These are phyloP conservation scores for Galerucella calmariensis DNA, from an alignment of 2,888 invertebrate genomes.

Conservation along the genomic window DNA sequence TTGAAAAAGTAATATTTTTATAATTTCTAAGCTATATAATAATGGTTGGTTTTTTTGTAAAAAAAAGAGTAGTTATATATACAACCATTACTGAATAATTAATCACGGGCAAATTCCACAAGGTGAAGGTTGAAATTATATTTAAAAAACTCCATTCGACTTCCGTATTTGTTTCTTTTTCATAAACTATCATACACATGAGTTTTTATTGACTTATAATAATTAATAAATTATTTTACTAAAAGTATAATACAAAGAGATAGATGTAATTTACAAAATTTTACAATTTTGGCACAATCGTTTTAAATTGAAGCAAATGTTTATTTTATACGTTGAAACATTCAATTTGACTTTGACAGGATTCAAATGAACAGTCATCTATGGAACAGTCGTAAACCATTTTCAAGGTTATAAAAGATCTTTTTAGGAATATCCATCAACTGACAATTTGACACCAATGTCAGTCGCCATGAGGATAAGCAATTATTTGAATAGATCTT, in stretches of 20 bases:
- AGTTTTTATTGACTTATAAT: background rate
- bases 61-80: background rate
- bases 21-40: too few species aligned
- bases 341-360: background rate
- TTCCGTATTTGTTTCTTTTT: background rate
- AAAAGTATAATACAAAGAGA: constrained; percentile 11
- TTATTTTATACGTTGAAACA: background rate
- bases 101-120: background rate
- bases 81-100: background rate
- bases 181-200: background rate
- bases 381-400: too few species aligned
- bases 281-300: constrained; percentile 9
- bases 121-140: background rate
- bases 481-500: too few species aligned
- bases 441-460: too few species aligned
- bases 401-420: too few species aligned
- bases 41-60: background rate
- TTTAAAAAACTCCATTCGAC: background rate
- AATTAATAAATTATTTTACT: constrained; percentile 6
- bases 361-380: background rate
- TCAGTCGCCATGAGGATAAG: too few species aligned
- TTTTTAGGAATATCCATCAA: too few species aligned
- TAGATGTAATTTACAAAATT: constrained; percentile 8
- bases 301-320: constrained; percentile 11
- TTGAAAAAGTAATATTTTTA: too few species aligned